These are phyloP conservation scores for Hucho hucho DNA, from an alignment of 2,113 vertebrate species.

Conservation along the genomic window DNA sequence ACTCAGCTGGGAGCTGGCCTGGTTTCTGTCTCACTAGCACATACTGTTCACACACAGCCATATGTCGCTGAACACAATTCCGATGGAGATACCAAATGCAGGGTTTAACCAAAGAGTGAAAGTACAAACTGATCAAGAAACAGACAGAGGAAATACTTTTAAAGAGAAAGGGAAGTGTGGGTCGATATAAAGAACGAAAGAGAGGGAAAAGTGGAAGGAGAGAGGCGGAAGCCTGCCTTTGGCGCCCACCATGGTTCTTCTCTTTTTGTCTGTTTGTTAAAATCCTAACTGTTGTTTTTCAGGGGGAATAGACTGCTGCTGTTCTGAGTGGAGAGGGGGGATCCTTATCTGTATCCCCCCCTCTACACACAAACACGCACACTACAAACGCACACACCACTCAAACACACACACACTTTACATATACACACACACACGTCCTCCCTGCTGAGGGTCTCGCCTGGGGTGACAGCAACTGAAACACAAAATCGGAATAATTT, in stretches of 20 bases:
- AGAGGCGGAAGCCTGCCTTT: neutral
- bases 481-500: neutral
- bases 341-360: neutral
- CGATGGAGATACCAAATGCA: neutral
- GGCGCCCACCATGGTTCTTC: neutral
- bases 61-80: neutral
- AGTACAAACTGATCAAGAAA: neutral
- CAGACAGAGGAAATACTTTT: neutral
- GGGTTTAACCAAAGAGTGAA: neutral
- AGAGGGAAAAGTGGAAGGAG: slow-evolving; percentile 24
- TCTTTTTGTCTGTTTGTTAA: slow-evolving; percentile 6
- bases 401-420: neutral
- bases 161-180: slow-evolving; percentile 2
- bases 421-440: neutral
- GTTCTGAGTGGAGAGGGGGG: neutral
- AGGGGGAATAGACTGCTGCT: neutral
- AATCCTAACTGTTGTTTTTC: neutral
- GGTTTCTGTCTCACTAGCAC: slow-evolving; percentile 45
- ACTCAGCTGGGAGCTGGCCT: slow-evolving; percentile 64
- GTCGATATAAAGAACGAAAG: too few relatives aligned
- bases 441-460: neutral
- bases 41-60: slow-evolving; percentile 11
- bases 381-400: too few relatives aligned
- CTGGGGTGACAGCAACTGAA: neutral
- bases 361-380: neutral